These are phyloP conservation scores for Holocentrus rufus DNA, from an alignment of 2,797 vertebrate genomes.

Conservation along the genomic window DNA sequence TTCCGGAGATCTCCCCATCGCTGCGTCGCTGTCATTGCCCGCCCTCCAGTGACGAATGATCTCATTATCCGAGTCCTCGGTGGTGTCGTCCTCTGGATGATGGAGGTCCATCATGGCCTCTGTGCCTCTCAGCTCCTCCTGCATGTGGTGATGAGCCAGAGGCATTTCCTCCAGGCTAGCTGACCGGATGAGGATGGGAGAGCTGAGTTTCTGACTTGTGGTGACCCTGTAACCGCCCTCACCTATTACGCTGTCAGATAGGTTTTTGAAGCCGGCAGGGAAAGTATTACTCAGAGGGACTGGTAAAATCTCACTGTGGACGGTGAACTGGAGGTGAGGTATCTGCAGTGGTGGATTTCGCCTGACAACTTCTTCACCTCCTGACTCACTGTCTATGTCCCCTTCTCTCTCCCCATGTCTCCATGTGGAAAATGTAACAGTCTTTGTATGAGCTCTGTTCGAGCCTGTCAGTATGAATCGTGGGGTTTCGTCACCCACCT, in stretches of 20 bases:
- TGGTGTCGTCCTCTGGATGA: conserved; percentile 42
- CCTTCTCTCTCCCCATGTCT: conserved; percentile 62
- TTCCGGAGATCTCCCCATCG: conserved; percentile 32
- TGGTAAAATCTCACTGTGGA: conserved; percentile 70
- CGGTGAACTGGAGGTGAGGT: conserved; percentile 79
- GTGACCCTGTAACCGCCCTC: conserved; percentile 63
- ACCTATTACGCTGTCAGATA: conserved; percentile 33
- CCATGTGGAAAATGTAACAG: conserved; percentile 61
- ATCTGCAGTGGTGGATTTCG: conserved; percentile 62
- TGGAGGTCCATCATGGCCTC: conserved; percentile 78
- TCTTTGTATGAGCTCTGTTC: conserved; percentile 46
- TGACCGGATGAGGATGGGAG: conserved; percentile 77
- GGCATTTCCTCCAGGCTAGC: conserved; percentile 81
- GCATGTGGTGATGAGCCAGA: conserved; percentile 60
- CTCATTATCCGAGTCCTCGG: conserved; percentile 71
- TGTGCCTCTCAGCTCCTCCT: conserved; percentile 72
- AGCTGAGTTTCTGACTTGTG: conserved; percentile 58
- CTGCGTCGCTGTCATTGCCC: conserved; percentile 43
- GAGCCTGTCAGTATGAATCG: conserved; percentile 62
- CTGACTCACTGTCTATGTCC: conserved; percentile 77
- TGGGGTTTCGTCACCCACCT: conserved; percentile 78
- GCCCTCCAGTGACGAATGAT: conserved; percentile 77
- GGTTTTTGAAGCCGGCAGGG: conserved; percentile 50
- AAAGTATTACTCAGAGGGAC: conserved; percentile 29
- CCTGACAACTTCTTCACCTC: conserved; percentile 64